These are phyloP conservation scores for Xestobium rufovillosum DNA, from an alignment of 2,888 invertebrate species.

Conservation along the genomic window DNA sequence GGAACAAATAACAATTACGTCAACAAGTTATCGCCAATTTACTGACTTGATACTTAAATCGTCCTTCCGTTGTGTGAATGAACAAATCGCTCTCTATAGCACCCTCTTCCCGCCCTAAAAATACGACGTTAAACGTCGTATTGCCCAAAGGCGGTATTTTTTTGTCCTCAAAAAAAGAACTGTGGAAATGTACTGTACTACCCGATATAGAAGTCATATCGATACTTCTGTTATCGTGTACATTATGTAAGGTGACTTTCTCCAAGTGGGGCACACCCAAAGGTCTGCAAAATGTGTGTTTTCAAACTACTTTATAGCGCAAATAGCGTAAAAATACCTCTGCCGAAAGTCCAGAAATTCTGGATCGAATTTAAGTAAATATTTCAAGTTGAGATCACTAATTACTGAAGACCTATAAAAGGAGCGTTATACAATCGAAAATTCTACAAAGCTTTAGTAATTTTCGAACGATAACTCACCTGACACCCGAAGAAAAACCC, in stretches of 20 bases:
- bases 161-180: conserved; percentile 95
- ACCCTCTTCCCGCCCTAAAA: conserved; percentile 87
- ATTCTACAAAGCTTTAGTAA: too few relatives aligned
- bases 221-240: conserved; percentile 76
- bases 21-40: conserved; percentile 5
- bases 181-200: conserved; percentile 91
- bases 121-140: conserved; percentile 93
- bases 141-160: conserved; percentile 83
- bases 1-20: conserved; percentile 7
- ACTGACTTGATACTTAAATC: conserved; percentile 74
- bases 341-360: conserved; percentile 62
- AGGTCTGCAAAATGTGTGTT: conserved; percentile 51
- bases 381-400: conserved; percentile 37
- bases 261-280: conserved; percentile 83
- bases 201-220: conserved; percentile 92
- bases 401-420: conserved; percentile 22
- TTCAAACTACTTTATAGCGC: conserved; percentile 7
- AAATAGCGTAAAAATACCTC: conserved; percentile 45
- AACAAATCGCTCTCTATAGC: conserved; percentile 78
- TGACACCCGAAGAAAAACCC: conserved; percentile 30
- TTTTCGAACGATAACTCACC: too few relatives aligned
- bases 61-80: conserved; percentile 91
- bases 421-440: background rate
- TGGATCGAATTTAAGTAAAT: conserved; percentile 55
- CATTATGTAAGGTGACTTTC: conserved; percentile 81